Evolutionary conservation across 2,113 vertebrate species (phyloP).

Genomic region (Catharus minimus): DNA sequence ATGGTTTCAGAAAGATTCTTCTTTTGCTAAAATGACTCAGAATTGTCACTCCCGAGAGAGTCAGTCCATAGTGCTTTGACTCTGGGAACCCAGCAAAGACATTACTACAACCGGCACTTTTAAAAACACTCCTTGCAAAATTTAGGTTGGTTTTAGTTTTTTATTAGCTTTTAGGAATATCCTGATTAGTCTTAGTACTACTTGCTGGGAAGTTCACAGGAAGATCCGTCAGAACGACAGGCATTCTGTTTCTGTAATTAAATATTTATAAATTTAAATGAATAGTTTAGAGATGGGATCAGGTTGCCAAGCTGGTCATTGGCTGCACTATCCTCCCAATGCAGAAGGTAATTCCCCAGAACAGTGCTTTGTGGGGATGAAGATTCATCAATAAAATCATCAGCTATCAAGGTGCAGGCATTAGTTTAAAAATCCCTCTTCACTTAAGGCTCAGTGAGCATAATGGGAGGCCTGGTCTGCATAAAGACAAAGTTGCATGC

Average conservation of each 20-base stretch:
- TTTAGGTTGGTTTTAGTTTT: not conserved
- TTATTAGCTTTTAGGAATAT: not conserved
- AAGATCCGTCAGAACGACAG: not conserved
- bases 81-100: not conserved
- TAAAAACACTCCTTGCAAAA: not conserved
- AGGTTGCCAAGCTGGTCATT: not conserved
- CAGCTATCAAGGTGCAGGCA: not conserved
- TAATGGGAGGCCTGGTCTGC: not conserved
- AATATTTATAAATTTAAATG: not conserved
- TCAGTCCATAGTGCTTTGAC: not conserved
- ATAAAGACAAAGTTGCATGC: not conserved
- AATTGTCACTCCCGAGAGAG: not conserved
- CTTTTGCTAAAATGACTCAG: not conserved
- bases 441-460: accelerated
- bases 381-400: not conserved
- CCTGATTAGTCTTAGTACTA: not conserved
- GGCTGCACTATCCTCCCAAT: not conserved
- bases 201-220: not conserved
- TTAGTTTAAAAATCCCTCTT: not conserved
- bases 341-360: not conserved
- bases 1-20: not conserved
- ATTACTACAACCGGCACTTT: not conserved
- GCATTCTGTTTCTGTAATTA: not conserved
- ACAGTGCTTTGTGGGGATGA: not conserved
- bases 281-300: not conserved